Conservation (phyloP, 2,888 invertebrate species). For the Oscheius myriophilus region DNA sequence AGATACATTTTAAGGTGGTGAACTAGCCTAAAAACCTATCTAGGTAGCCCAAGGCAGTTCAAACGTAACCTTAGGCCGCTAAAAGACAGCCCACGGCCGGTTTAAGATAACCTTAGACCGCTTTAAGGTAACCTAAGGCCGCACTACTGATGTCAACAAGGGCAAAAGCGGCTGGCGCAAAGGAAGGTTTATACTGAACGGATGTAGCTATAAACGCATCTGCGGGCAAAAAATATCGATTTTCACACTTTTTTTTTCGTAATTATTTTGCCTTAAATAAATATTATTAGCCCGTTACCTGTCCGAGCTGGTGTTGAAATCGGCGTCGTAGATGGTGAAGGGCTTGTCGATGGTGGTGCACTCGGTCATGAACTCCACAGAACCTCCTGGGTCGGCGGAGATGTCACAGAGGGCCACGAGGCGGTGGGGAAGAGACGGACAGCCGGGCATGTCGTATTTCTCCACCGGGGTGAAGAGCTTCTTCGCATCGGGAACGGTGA, state of each 20-base stretch:
- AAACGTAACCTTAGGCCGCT: too few species aligned
- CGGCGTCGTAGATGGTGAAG: constrained; percentile 98
- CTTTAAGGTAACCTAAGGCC: too few species aligned
- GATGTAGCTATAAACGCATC: not conserved
- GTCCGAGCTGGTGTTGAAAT: constrained; percentile 94
- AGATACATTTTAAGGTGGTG: not conserved
- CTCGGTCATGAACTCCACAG: constrained; percentile 99
- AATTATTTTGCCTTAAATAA: too few species aligned
- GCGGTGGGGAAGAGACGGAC: constrained; percentile 65
- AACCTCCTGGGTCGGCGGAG: constrained; percentile 97
- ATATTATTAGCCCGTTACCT: too few species aligned
- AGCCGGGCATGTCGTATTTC: constrained; percentile 74
- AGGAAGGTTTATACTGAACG: not conserved
- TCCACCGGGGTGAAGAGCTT: constrained; percentile 80
- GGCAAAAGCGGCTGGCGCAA: too few species aligned
- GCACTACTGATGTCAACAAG: too few species aligned
- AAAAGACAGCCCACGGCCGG: too few species aligned
- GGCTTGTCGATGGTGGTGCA: constrained; percentile 99
- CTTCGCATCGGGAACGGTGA: constrained; percentile 98
- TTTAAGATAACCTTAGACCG: too few species aligned
- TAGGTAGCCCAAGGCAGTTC: too few species aligned
- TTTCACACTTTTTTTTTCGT: too few species aligned
- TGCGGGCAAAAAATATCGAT: not conserved
- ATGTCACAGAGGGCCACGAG: constrained; percentile 94
- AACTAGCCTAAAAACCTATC: too few species aligned